These are phyloP conservation scores for Ia io DNA, from an alignment of 2,113 vertebrate species.

Conservation along the genomic window DNA sequence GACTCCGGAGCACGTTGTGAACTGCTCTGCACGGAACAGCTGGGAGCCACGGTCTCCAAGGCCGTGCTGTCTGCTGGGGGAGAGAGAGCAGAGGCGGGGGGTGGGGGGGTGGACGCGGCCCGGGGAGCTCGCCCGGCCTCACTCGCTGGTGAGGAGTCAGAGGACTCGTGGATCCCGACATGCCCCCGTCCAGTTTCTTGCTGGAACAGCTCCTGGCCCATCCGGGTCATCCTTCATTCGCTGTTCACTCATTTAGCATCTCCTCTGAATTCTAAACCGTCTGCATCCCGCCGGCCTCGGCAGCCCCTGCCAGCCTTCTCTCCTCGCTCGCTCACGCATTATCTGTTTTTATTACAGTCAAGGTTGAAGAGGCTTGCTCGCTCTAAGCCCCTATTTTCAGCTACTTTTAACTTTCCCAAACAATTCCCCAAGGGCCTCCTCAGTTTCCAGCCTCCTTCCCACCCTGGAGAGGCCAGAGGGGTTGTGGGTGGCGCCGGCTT, in stretches of 20 bases:
- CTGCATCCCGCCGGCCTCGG: conserved; percentile 65
- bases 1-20: not conserved
- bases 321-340: conserved; percentile 55
- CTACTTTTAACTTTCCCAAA: conserved; percentile 69
- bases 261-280: conserved; percentile 69
- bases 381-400: conserved; percentile 68
- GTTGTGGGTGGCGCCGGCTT: not conserved
- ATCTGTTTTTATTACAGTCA: conserved; percentile 72
- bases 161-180: conserved; percentile 28
- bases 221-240: conserved; percentile 63
- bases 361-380: conserved; percentile 57
- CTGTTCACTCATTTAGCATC: conserved; percentile 73
- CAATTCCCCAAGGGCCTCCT: conserved; percentile 29
- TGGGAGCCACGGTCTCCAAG: not conserved
- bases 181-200: conserved; percentile 52
- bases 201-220: conserved; percentile 58
- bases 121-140: not conserved
- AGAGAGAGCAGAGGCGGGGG: not conserved
- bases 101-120: not conserved
- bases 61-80: not conserved
- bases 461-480: not conserved
- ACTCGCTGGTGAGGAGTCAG: not conserved
- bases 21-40: not conserved
- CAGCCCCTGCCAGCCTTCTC: conserved; percentile 52
- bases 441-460: not conserved